These are phyloP conservation scores for Imbricaverruca yamaguchii DNA, from an alignment of 2,888 invertebrate species.

Conservation along the genomic window DNA sequence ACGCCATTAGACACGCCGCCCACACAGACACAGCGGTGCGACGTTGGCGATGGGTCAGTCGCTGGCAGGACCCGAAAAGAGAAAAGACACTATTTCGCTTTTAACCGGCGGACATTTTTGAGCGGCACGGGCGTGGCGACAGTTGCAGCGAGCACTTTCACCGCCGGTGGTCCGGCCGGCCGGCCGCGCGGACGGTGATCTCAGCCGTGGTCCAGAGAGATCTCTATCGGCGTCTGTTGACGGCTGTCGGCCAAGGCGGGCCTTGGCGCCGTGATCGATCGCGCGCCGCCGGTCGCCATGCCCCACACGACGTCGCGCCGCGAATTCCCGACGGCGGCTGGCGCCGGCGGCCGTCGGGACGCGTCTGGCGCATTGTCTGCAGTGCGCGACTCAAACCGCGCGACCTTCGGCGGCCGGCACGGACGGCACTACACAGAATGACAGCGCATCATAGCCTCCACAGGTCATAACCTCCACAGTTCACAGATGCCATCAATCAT, in stretches of 20 bases:
- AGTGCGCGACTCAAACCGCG: background rate
- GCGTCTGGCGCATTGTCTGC: background rate
- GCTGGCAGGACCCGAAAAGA: background rate
- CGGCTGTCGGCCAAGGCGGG: background rate
- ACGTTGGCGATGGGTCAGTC: background rate
- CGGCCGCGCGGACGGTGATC: background rate
- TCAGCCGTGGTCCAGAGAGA: background rate
- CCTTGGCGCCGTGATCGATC: background rate
- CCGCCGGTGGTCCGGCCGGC: background rate
- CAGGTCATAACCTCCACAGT: background rate
- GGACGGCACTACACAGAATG: background rate
- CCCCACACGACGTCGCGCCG: background rate
- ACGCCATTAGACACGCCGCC: background rate
- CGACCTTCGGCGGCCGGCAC: background rate
- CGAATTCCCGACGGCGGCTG: background rate
- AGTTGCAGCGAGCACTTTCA: background rate
- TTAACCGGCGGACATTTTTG: background rate
- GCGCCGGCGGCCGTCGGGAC: background rate
- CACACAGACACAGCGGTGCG: background rate
- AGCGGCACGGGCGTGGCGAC: background rate
- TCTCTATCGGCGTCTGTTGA: background rate
- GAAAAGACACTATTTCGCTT: background rate
- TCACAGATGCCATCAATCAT: no score
- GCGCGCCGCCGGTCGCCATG: background rate
- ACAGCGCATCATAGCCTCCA: background rate